Evolutionary conservation across 1,140 invertebrate genomes (phyloP).

Genomic region (Megalonaias nervosa): DNA sequence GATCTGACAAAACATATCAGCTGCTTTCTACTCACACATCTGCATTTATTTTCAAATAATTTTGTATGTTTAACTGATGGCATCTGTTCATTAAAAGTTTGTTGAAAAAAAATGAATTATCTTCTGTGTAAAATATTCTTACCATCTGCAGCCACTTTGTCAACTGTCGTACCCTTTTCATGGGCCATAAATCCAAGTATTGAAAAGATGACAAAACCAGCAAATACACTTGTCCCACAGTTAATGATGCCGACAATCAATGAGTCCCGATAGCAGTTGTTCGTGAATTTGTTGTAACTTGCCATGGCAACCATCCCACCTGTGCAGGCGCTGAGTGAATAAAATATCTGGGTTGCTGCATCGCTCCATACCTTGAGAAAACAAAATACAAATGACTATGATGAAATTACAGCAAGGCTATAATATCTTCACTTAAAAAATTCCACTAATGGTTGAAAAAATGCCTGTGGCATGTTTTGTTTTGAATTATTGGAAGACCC

Average conservation of each 20-base stretch:
- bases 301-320: constrained; percentile 96
- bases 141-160: constrained; percentile 65
- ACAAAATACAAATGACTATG: constrained; percentile 54
- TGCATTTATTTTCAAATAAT: not conserved
- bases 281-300: constrained; percentile 93
- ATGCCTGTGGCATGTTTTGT: constrained; percentile 80
- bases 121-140: constrained; percentile 11
- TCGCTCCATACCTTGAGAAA: constrained; percentile 85
- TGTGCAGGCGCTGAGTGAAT: constrained; percentile 92
- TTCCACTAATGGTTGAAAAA: constrained; percentile 86
- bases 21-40: not conserved
- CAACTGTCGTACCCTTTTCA: constrained; percentile 62
- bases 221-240: constrained; percentile 97
- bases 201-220: constrained; percentile 97
- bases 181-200: constrained; percentile 84
- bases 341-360: constrained; percentile 94
- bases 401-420: constrained; percentile 81
- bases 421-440: constrained; percentile 83
- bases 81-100: not conserved
- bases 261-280: constrained; percentile 88
- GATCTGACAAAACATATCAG: not conserved
- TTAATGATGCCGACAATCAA: constrained; percentile 95
- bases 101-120: not conserved
- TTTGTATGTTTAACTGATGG: too few species aligned
- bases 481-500: constrained; percentile 83